Evolutionary conservation across 2,113 vertebrate species (phyloP).

Genomic region (Phyllostomus discolor): DNA sequence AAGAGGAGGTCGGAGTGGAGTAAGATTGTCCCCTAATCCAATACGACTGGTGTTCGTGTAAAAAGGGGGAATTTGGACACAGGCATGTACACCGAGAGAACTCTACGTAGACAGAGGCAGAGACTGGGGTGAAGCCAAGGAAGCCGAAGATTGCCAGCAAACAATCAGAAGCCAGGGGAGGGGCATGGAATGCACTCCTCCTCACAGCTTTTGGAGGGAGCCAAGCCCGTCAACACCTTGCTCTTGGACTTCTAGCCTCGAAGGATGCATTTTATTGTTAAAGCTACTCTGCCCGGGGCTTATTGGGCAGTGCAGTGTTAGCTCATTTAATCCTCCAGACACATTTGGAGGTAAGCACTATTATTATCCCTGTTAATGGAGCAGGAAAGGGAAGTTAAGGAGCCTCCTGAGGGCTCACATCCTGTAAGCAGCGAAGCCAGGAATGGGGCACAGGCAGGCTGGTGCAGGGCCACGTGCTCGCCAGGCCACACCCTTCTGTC

Average conservation of each 20-base stretch:
- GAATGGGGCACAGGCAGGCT: background rate
- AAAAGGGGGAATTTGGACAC: background rate
- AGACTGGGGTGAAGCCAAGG: background rate
- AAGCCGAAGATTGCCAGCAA: background rate
- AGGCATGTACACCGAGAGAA: background rate
- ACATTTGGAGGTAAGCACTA: too few relatives aligned
- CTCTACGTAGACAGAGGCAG: background rate
- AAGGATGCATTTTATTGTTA: background rate
- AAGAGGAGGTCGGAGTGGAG: background rate
- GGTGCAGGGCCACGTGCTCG: background rate
- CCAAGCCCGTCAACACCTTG: background rate
- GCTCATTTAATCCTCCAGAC: background rate
- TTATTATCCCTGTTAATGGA: background rate
- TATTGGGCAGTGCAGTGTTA: background rate
- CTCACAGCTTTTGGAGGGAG: background rate
- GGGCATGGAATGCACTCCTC: background rate
- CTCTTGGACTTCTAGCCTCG: background rate
- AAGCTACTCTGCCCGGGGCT: rapidly evolving
- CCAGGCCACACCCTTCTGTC: background rate
- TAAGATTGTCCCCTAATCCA: background rate
- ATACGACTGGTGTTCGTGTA: background rate
- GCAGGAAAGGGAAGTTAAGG: background rate
- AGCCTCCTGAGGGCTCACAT: background rate
- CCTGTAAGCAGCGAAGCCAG: background rate
- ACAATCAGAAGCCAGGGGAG: background rate